Conservation (phyloP, 1,140 invertebrate species). For the Drosophila ficusphila region DNA sequence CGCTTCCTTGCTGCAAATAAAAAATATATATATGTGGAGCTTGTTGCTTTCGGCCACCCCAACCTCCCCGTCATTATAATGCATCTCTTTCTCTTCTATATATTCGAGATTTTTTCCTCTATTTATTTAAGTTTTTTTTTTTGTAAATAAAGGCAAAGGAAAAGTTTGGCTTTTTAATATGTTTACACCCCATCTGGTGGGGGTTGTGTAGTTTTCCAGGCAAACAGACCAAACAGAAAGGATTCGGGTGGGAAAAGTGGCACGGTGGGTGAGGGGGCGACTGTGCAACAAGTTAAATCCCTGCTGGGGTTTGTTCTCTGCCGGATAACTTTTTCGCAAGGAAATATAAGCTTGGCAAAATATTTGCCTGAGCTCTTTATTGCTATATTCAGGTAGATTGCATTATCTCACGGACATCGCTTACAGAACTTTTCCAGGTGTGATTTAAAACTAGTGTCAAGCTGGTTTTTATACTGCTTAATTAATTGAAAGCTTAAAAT, state of each 20-base stretch:
- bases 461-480: not conserved
- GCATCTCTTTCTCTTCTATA: slow-evolving; percentile 50
- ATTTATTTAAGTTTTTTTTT: slow-evolving; percentile 38
- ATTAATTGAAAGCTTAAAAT: too few species aligned
- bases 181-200: slow-evolving; percentile 34
- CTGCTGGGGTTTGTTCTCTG: slow-evolving; percentile 26
- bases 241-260: not conserved
- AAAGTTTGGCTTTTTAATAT: slow-evolving; percentile 60
- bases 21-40: slow-evolving; percentile 22
- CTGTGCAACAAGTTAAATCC: slow-evolving; percentile 49
- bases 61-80: slow-evolving; percentile 21
- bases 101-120: slow-evolving; percentile 37
- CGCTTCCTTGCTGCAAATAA: not conserved
- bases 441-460: not conserved
- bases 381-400: slow-evolving; percentile 11
- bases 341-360: slow-evolving; percentile 27
- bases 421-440: too few species aligned
- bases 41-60: slow-evolving; percentile 42
- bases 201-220: slow-evolving; percentile 4
- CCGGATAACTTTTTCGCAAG: slow-evolving; percentile 24
- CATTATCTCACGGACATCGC: not conserved
- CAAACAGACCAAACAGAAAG: slow-evolving; percentile 26
- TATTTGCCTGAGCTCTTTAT: slow-evolving; percentile 33
- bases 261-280: not conserved
- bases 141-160: slow-evolving; percentile 53